Conservation (phyloP, 23 tunicate genomes). For the Halocynthia roretzi region DNA sequence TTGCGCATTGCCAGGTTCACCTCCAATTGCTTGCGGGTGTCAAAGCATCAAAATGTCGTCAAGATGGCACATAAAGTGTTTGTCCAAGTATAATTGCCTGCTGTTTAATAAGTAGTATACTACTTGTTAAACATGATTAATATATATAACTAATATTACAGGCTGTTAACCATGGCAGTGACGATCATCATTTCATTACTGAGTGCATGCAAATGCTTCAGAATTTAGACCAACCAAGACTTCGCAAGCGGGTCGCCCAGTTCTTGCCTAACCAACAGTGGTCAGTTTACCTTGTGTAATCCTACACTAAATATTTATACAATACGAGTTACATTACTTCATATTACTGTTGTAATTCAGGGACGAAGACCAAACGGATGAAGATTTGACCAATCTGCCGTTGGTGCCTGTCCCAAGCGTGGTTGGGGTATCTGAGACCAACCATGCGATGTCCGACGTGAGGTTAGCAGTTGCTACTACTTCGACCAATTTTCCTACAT, state of each 20-base stretch:
- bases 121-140: neutral
- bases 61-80: slow-evolving; percentile 79
- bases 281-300: too few species aligned
- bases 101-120: neutral
- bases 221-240: slow-evolving; percentile 16
- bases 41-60: slow-evolving; percentile 67
- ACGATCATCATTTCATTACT: slow-evolving; percentile 7
- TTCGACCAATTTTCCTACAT: slow-evolving; percentile 10
- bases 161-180: slow-evolving; percentile 25
- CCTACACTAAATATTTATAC: too few species aligned
- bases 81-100: slow-evolving; percentile 38
- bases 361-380: too few species aligned
- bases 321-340: too few species aligned
- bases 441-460: too few species aligned
- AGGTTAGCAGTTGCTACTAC: too few species aligned
- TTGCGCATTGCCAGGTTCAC: slow-evolving; percentile 45
- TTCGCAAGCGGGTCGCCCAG: slow-evolving; percentile 20
- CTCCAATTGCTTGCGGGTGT: slow-evolving; percentile 41
- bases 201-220: slow-evolving; percentile 18
- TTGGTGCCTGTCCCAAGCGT: too few species aligned
- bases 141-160: neutral
- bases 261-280: slow-evolving; percentile 1
- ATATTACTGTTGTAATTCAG: too few species aligned
- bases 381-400: too few species aligned
- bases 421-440: too few species aligned